Evolutionary conservation across 2,797 vertebrate species (phyloP).

Genomic region (Eutrigla gurnardus): DNA sequence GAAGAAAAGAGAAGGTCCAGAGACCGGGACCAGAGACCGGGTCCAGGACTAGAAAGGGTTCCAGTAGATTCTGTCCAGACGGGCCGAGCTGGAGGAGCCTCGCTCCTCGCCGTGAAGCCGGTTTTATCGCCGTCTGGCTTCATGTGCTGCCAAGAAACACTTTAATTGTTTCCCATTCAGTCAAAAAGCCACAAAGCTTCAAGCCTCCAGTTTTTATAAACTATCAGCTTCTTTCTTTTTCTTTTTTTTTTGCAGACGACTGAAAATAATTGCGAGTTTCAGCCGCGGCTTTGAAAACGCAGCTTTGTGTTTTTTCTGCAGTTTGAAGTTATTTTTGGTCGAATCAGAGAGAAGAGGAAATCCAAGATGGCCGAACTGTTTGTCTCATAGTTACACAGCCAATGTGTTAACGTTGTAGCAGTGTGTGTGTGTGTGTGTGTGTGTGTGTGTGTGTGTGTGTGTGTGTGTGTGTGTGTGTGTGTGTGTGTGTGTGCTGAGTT

Average conservation of each 20-base stretch:
- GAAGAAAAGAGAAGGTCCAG: slow-evolving; percentile 11
- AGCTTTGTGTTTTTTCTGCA: slow-evolving; percentile 31
- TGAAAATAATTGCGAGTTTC: slow-evolving; percentile 78
- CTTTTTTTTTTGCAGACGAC: slow-evolving; percentile 49
- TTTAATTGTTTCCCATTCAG: slow-evolving; percentile 77
- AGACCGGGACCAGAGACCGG: slow-evolving; percentile 1
- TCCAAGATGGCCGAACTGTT: slow-evolving; percentile 62
- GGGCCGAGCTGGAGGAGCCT: slow-evolving; percentile 49
- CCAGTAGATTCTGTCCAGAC: slow-evolving; percentile 55
- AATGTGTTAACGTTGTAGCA: slow-evolving; percentile 12
- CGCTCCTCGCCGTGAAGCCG: slow-evolving; percentile 49
- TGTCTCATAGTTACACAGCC: slow-evolving; percentile 28
- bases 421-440: slow-evolving; percentile 8
- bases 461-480: slow-evolving; percentile 23
- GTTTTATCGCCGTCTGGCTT: slow-evolving; percentile 70
- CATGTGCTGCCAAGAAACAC: slow-evolving; percentile 68
- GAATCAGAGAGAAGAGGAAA: slow-evolving; percentile 24
- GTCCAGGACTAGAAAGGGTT: slow-evolving; percentile 23
- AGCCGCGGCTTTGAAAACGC: slow-evolving; percentile 59
- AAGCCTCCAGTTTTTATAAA: slow-evolving; percentile 72
- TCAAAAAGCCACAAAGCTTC: slow-evolving; percentile 63
- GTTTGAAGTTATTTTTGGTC: slow-evolving; percentile 51
- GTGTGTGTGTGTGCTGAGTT: slow-evolving; percentile 38
- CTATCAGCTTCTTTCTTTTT: slow-evolving; percentile 24
- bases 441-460: slow-evolving; percentile 14